Percentiles rank a stretch among this genome's conserved stretches.
Conservation (phyloP, 2,113 vertebrate genomes). For the Pogona vitticeps region DNA sequence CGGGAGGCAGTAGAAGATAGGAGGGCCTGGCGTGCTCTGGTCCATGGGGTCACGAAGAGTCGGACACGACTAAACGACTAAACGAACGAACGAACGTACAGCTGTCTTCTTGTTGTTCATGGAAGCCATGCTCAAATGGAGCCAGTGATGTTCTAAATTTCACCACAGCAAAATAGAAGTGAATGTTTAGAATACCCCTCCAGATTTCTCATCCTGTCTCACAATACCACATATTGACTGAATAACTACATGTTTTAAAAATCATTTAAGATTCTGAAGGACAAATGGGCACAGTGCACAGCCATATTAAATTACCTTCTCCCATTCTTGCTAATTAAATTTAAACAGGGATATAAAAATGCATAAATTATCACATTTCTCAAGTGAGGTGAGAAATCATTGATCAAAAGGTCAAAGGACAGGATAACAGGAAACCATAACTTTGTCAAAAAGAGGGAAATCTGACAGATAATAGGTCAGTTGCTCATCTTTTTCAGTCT, state of each 20-base stretch:
- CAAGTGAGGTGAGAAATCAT: neutral
- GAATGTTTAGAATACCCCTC: too few species aligned
- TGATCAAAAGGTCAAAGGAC: constrained; percentile 23
- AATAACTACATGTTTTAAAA: neutral
- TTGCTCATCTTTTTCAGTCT: constrained; percentile 54
- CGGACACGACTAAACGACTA: too few species aligned
- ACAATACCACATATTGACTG: too few species aligned
- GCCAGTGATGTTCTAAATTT: too few species aligned
- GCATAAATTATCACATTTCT: neutral
- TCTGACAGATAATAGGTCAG: constrained; percentile 28
- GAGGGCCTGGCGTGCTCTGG: too few species aligned
- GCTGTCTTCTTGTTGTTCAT: too few species aligned
- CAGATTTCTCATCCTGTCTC: too few species aligned
- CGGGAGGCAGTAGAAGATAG: too few species aligned
- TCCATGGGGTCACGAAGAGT: too few species aligned
- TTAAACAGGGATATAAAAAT: neutral
- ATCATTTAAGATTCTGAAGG: neutral
- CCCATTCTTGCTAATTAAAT: neutral
- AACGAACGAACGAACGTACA: too few species aligned
- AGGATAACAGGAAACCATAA: constrained; percentile 25
- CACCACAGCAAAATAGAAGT: too few species aligned
- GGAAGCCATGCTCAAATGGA: too few species aligned
- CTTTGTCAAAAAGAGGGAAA: constrained; percentile 42
- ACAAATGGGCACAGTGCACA: neutral
- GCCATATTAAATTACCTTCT: neutral